Evolutionary conservation across 2,113 vertebrate species (phyloP).

Genomic region (Poeciliopsis prolifica): DNA sequence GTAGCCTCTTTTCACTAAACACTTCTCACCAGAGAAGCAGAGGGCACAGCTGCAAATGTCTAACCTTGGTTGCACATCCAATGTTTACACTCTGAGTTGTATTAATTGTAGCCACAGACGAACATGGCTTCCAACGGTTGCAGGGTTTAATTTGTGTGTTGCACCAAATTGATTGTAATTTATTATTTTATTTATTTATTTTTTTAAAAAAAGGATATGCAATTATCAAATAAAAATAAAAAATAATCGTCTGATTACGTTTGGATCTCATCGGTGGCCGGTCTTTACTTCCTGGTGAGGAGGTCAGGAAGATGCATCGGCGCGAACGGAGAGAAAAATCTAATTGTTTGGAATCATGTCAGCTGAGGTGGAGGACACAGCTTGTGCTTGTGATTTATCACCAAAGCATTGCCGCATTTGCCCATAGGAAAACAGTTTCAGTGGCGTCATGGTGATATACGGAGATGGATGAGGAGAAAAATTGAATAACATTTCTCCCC

Average conservation of each 20-base stretch:
- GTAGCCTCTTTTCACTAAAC: conserved; percentile 37
- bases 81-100: conserved; percentile 48
- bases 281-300: conserved; percentile 5
- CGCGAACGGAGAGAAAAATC: conserved; percentile 39
- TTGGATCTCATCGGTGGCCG: neutral
- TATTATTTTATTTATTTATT: too few species aligned
- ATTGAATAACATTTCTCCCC: conserved; percentile 65
- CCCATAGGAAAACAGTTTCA: conserved; percentile 76
- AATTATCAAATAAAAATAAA: neutral
- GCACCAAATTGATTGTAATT: neutral
- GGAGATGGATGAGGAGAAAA: conserved; percentile 73
- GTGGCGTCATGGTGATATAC: conserved; percentile 58
- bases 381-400: conserved; percentile 75
- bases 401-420: conserved; percentile 66
- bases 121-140: conserved; percentile 11
- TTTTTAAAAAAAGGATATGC: neutral
- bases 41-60: conserved; percentile 62
- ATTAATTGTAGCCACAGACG: conserved; percentile 46
- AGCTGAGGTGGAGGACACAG: conserved; percentile 49
- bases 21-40: conserved; percentile 34
- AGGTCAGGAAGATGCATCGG: conserved; percentile 52
- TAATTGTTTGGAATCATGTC: conserved; percentile 68
- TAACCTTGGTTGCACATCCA: conserved; percentile 60
- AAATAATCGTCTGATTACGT: neutral
- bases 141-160: neutral